Evolutionary conservation across 2,797 vertebrate genomes (phyloP).

Genomic region (Scolopax bukidnonensis): DNA sequence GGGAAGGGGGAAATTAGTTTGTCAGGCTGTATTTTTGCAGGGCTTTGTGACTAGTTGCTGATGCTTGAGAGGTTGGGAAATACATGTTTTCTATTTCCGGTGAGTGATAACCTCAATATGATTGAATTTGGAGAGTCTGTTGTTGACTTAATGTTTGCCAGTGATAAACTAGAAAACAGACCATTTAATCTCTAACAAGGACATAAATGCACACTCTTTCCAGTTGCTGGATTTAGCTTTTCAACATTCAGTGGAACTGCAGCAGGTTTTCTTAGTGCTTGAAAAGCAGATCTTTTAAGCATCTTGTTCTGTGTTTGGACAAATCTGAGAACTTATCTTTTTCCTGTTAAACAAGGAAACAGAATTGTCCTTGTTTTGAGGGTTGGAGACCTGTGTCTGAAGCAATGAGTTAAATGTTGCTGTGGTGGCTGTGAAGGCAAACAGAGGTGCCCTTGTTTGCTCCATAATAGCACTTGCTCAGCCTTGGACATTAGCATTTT

Average conservation of each 20-base stretch:
- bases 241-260: neutral
- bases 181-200: neutral
- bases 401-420: slow-evolving; percentile 68
- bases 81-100: neutral
- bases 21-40: neutral
- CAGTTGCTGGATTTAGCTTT: neutral
- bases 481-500: slow-evolving; percentile 64
- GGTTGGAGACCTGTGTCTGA: neutral
- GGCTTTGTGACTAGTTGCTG: neutral
- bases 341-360: neutral
- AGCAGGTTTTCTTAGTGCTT: neutral
- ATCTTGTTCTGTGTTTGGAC: slow-evolving; percentile 22
- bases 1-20: neutral
- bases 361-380: slow-evolving; percentile 1
- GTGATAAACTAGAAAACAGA: neutral
- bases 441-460: slow-evolving; percentile 76
- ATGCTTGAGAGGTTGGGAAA: neutral
- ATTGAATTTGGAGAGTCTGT: neutral
- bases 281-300: neutral
- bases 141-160: slow-evolving; percentile 3
- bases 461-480: slow-evolving; percentile 71
- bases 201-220: neutral
- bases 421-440: slow-evolving; percentile 55
- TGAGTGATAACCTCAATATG: neutral
- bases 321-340: slow-evolving; percentile 1